Percentiles rank a stretch among this genome's conserved stretches.
These are phyloP conservation scores for Mechanitis mazaeus DNA, from an alignment of 2,888 invertebrate genomes.

Conservation along the genomic window DNA sequence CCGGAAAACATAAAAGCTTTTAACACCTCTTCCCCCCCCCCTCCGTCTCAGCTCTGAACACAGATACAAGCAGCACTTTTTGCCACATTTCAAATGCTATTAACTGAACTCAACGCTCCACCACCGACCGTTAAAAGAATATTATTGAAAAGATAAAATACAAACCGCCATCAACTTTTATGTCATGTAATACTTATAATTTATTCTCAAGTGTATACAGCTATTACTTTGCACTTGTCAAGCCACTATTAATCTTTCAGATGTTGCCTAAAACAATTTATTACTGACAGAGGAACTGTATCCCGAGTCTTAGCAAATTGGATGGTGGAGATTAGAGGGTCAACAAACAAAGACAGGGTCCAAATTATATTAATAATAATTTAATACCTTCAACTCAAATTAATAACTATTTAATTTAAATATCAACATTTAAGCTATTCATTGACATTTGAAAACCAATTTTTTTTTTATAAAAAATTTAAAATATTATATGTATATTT, in stretches of 20 bases:
- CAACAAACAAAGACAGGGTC: slow-evolving; percentile 45
- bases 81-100: slow-evolving; percentile 50
- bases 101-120: slow-evolving; percentile 43
- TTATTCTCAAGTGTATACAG: slow-evolving; percentile 47
- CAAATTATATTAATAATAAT: background rate
- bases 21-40: slow-evolving; percentile 48
- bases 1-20: slow-evolving; percentile 65
- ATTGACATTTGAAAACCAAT: too few relatives aligned
- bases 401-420: too few relatives aligned
- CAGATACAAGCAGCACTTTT: slow-evolving; percentile 29
- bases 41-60: slow-evolving; percentile 24
- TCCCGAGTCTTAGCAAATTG: slow-evolving; percentile 53
- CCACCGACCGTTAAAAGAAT: slow-evolving; percentile 37
- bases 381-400: too few relatives aligned
- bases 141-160: slow-evolving; percentile 35
- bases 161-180: slow-evolving; percentile 31
- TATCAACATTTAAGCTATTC: too few relatives aligned
- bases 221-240: slow-evolving; percentile 60
- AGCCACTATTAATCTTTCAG: slow-evolving; percentile 67
- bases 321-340: slow-evolving; percentile 53
- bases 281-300: slow-evolving; percentile 51
- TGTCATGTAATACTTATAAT: slow-evolving; percentile 34
- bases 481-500: too few relatives aligned
- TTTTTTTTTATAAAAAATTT: too few relatives aligned
- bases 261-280: slow-evolving; percentile 69